Percentiles rank a stretch among this genome's conserved stretches.
Evolutionary conservation across 2,797 vertebrate genomes (phyloP).

Genomic region (Notamacropus eugenii): DNA sequence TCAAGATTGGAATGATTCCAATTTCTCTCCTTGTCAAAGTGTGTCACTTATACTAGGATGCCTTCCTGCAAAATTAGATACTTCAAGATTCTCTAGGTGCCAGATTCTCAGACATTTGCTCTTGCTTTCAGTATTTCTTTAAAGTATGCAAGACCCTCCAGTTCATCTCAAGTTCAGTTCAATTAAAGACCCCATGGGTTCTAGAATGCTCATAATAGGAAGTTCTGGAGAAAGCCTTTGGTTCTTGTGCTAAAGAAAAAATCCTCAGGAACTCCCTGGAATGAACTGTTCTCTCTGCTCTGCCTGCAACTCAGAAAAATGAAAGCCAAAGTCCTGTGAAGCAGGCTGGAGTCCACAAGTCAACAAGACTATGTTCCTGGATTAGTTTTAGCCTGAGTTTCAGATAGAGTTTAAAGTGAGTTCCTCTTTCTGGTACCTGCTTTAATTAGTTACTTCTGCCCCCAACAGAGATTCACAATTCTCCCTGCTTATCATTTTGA

Average conservation of each 20-base stretch:
- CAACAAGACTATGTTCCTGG: not conserved
- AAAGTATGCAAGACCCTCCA: slow-evolving; percentile 46
- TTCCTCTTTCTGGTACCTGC: not conserved
- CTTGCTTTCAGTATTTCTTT: slow-evolving; percentile 63
- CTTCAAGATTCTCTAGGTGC: slow-evolving; percentile 72
- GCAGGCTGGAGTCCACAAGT: not conserved
- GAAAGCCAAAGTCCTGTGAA: not conserved
- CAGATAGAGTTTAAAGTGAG: not conserved
- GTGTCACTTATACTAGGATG: slow-evolving; percentile 48
- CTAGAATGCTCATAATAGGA: not conserved
- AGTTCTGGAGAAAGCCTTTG: not conserved
- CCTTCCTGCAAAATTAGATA: slow-evolving; percentile 76
- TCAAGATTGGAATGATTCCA: slow-evolving; percentile 62
- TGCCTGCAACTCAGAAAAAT: slow-evolving; percentile 21
- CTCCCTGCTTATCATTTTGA: not conserved
- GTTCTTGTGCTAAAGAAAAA: not conserved
- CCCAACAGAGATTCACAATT: slow-evolving; percentile 15
- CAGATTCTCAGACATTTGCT: slow-evolving; percentile 64
- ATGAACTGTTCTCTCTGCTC: not conserved
- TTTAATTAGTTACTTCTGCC: not conserved
- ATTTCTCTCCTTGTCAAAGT: slow-evolving; percentile 47
- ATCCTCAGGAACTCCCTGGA: not conserved
- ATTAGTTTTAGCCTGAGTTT: not conserved
- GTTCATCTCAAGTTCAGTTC: slow-evolving; percentile 53
- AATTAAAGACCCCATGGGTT: slow-evolving; percentile 19